phyloP scores from a whole-genome alignment of 2,888 invertebrate genomes.

The Antheraea assamensis region DNA sequence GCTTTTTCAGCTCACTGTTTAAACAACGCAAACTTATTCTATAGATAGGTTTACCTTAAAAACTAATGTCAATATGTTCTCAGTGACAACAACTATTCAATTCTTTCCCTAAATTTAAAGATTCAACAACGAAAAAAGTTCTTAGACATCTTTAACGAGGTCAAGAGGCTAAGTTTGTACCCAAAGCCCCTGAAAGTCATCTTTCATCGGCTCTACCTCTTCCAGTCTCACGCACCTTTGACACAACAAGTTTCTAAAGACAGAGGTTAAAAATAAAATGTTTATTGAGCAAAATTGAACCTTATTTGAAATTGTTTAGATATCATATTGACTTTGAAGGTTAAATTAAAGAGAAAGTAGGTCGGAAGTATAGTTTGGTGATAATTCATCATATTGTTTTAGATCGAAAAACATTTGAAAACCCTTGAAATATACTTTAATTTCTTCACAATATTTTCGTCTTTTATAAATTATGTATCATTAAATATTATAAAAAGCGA shows the following conservation, averaged over 20 bases:
- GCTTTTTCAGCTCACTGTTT: background rate
- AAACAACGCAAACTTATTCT: background rate
- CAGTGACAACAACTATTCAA: background rate
- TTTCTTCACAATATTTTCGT: background rate
- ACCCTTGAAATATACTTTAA: background rate
- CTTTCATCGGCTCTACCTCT: conserved; percentile 10
- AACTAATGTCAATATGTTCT: background rate
- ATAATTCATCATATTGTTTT: conserved; percentile 15
- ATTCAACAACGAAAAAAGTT: background rate
- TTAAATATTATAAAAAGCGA: too few relatives aligned
- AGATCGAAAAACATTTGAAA: conserved; percentile 6
- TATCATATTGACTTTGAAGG: background rate
- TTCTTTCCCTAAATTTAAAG: background rate
- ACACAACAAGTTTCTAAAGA: conserved; percentile 11
- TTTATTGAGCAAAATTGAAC: background rate
- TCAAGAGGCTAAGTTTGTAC: conserved; percentile 13
- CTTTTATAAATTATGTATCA: too few relatives aligned
- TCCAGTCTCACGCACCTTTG: conserved; percentile 13
- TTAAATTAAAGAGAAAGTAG: conserved; percentile 1
- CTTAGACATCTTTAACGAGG: conserved; percentile 1
- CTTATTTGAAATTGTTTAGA: background rate
- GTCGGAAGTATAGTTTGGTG: conserved; percentile 12
- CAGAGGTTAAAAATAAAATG: conserved; percentile 12
- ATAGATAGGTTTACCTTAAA: too few relatives aligned
- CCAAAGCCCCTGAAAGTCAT: conserved; percentile 11